Evolutionary conservation across 2,113 vertebrate species (phyloP).

Genomic region (Gallinago jamesoni): DNA sequence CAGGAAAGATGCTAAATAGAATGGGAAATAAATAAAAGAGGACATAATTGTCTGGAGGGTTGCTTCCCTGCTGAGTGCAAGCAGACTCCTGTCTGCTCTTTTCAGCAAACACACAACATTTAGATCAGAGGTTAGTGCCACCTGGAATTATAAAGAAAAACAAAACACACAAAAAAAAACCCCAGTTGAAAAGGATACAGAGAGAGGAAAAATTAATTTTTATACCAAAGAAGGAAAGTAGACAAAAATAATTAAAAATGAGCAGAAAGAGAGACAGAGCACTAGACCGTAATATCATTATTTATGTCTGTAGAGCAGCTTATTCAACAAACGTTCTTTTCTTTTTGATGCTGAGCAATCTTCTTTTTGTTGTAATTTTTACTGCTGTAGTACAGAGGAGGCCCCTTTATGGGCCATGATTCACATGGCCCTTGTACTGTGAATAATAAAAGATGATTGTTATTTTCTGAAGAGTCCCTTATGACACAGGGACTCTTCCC

Average conservation of each 20-base stretch:
- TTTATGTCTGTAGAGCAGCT: neutral
- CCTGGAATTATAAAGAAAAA: neutral
- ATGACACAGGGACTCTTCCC: neutral
- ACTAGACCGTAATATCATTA: neutral
- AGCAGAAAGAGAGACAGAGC: neutral
- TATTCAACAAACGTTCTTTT: neutral
- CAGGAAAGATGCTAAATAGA: neutral
- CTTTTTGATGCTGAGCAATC: neutral
- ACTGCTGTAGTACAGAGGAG: neutral
- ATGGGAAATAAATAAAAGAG: neutral
- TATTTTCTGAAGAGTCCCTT: neutral
- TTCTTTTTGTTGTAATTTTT: slow-evolving; percentile 23
- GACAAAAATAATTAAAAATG: neutral
- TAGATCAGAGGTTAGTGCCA: neutral
- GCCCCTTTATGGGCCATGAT: neutral
- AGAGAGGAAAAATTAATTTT: neutral
- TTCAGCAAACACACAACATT: neutral
- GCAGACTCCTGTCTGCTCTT: neutral
- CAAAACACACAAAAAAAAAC: neutral
- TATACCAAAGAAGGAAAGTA: neutral
- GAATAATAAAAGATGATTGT: neutral
- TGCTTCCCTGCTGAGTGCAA: neutral
- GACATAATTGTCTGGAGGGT: neutral
- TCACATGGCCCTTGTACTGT: neutral
- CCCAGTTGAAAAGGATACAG: neutral